Conservation (phyloP, 2,888 invertebrate genomes). For the Graphium colonna region DNA sequence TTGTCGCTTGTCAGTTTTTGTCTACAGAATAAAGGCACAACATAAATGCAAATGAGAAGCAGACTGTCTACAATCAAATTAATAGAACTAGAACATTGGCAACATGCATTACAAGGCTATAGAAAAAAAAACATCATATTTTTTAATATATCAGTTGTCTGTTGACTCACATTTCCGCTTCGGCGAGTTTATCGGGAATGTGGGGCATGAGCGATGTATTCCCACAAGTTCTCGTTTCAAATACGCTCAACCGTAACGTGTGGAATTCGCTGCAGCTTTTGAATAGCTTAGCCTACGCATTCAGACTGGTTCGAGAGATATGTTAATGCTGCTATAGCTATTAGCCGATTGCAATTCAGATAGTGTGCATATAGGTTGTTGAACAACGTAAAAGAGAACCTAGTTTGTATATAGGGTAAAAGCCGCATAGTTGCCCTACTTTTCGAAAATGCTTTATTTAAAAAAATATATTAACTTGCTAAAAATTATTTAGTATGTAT, state of each 20-base stretch:
- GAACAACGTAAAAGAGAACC: no score
- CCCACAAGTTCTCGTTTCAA: conserved; percentile 45
- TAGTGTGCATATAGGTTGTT: no score
- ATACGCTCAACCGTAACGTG: conserved; percentile 31
- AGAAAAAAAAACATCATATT: conserved; percentile 16
- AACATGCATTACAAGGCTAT: conserved; percentile 13
- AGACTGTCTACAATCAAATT: neutral
- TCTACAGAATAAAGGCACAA: conserved; percentile 13
- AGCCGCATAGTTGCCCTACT: no score
- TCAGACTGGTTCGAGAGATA: neutral
- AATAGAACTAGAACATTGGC: neutral
- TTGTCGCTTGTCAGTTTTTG: no score
- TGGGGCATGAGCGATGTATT: conserved; percentile 57
- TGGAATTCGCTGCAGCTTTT: conserved; percentile 36
- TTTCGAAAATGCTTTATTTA: no score
- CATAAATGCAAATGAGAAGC: no score
- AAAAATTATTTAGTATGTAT: no score
- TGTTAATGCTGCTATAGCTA: neutral
- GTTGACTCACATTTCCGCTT: conserved; percentile 67
- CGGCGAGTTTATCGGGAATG: conserved; percentile 67
- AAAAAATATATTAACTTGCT: no score
- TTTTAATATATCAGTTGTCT: conserved; percentile 40
- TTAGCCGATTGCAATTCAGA: neutral
- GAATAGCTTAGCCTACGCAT: conserved; percentile 16
- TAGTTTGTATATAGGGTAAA: no score